Base-by-base conservation (phyloP, 2,888 invertebrate species). In the Cephus pulcher region DNA sequence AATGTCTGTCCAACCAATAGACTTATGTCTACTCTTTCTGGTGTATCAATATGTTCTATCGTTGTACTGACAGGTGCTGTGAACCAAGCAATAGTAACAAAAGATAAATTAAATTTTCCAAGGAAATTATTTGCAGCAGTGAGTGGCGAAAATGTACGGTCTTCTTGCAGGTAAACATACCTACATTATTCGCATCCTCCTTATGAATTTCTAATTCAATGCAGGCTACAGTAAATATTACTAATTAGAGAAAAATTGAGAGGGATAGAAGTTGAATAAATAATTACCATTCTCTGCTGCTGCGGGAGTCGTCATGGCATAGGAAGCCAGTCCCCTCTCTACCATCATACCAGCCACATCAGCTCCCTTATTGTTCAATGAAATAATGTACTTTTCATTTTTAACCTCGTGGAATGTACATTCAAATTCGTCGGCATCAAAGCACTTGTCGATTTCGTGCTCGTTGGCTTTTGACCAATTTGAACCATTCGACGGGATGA, bases 401-500 rank as follows among this genome's bases (percentile, higher is more conserved):
- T 89, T 89, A 11, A 84, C 85, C 12, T 93, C 92, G 68, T 94
- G 93, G 88, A 95, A 94, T 68, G 92, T 92, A 87, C 95, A 95
- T 79, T 93, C 92, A 85, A 94, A 94, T 0, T 92, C 90, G 2
- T 94, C 94, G 40, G 93, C 93, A 84, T 94, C 93, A 87, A 95
- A 95, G 86, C 93, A 94, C n/a, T 92, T 90, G 80, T 94, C 93
- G 76, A 94, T 93, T 73, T 92, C 92, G 1, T 92, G 89, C 40
- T 80, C 80, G 69, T 86, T 83, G 9, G 93, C 89, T 56, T 93
- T 92, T 12, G 93, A 92, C 95, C 95, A 95, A 79, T 91, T 92
- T 0, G 93, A 93, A 9, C 93, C 94, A 71, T 81, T 80, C 1
- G 92, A 91, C 0, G 95, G 94, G 33, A 92, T 89, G 2, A 96